A percentile compares a stretch with the other conserved stretches of the same genome.
Evolutionary conservation across 2,888 invertebrate genomes (phyloP).

Genomic region (Trachelus troglodyta): DNA sequence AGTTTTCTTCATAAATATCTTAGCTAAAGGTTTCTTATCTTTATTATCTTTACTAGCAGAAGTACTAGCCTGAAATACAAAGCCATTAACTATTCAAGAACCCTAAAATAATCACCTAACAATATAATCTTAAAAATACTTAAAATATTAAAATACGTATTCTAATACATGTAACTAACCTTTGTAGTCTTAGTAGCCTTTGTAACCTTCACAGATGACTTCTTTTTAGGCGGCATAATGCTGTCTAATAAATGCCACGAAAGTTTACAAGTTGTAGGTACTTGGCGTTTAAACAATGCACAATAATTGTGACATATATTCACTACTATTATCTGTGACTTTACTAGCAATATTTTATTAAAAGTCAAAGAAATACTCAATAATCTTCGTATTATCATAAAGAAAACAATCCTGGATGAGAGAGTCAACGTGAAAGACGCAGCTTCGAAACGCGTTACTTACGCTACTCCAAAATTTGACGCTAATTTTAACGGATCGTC

Average conservation of each 20-base stretch:
- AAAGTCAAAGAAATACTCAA: neutral
- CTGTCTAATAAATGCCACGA: neutral
- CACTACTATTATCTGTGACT: neutral
- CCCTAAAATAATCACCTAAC: neutral
- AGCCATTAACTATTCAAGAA: neutral
- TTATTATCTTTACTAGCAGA: neutral
- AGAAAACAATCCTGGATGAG: neutral
- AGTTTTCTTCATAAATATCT: constrained; percentile 23
- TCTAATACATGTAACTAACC: neutral
- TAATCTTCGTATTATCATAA: neutral
- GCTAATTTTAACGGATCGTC: neutral
- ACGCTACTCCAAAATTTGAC: neutral
- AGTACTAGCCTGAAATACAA: neutral
- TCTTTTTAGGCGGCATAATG: neutral
- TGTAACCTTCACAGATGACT: neutral
- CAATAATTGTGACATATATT: neutral
- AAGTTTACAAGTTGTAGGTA: neutral
- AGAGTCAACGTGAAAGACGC: neutral
- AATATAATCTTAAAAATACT: neutral
- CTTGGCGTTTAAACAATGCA: neutral
- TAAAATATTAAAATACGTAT: neutral
- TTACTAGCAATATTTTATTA: neutral
- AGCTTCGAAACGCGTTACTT: neutral
- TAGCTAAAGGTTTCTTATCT: neutral
- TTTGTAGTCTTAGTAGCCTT: neutral